phyloP scores from a whole-genome alignment of 2,113 vertebrate species.

The Cyprinodon brontotheroides region DNA sequence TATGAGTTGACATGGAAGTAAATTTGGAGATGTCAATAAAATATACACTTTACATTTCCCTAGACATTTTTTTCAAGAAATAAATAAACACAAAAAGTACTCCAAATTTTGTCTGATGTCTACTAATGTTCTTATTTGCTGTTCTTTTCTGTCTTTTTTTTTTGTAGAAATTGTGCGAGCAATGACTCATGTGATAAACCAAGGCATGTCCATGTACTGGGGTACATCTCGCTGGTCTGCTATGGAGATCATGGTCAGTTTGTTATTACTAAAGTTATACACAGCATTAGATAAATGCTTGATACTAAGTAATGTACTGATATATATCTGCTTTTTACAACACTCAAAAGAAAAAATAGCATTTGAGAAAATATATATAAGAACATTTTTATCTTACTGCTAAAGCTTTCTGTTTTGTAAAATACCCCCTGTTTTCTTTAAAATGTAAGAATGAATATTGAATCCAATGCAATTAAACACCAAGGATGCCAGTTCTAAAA shows the following conservation, averaged over 20 bases:
- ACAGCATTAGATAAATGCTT: background rate
- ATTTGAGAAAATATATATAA: background rate
- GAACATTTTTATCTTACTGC: background rate
- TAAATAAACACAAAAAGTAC: no score
- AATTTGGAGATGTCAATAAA: background rate
- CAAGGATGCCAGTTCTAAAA: background rate
- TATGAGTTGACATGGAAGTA: background rate
- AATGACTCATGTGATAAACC: conserved; percentile 96
- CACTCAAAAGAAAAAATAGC: background rate
- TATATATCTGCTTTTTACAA: background rate
- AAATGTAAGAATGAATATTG: background rate
- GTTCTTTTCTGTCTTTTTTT: conserved; percentile 22
- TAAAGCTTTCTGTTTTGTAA: background rate
- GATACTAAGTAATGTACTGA: background rate
- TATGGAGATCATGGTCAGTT: conserved; percentile 96
- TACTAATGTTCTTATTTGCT: conserved; percentile 17
- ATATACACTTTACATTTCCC: background rate
- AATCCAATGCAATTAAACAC: background rate
- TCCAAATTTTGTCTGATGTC: conserved; percentile 20
- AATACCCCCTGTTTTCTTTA: background rate
- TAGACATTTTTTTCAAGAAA: background rate
- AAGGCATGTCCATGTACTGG: conserved; percentile 99
- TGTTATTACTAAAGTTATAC: background rate
- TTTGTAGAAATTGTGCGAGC: conserved; percentile 91
- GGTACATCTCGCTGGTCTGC: conserved; percentile 95